phyloP scores from a whole-genome alignment of 2,888 invertebrate species.

The Eudasyphora cyanicolor region DNA sequence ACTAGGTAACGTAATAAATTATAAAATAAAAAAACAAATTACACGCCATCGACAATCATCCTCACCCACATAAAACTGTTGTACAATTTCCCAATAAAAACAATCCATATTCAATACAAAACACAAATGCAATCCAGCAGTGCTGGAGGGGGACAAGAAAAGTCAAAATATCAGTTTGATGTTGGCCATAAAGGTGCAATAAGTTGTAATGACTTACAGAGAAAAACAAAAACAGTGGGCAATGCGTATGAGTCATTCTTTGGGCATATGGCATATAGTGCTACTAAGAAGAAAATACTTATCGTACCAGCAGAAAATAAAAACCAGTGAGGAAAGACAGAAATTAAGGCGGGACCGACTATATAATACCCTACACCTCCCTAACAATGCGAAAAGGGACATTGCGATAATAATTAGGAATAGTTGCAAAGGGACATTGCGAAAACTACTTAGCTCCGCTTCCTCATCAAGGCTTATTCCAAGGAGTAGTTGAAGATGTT shows the following conservation, averaged over 20 bases:
- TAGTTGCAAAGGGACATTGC: too few species aligned
- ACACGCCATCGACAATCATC: too few species aligned
- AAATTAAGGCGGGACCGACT: too few species aligned
- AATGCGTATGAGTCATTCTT: slow-evolving; percentile 60
- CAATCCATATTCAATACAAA: not conserved
- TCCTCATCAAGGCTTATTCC: too few species aligned
- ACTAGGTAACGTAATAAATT: not conserved
- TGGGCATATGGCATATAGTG: not conserved
- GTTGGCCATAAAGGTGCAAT: slow-evolving; percentile 51
- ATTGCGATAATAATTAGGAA: too few species aligned
- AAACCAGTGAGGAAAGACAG: too few species aligned
- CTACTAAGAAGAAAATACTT: too few species aligned
- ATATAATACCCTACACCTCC: too few species aligned
- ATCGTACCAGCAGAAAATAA: too few species aligned
- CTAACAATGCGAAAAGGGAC: too few species aligned
- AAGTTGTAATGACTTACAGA: slow-evolving; percentile 34
- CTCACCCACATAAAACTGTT: not conserved
- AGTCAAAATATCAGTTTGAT: slow-evolving; percentile 42
- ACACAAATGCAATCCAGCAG: slow-evolving; percentile 14
- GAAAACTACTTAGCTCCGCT: too few species aligned
- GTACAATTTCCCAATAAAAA: not conserved
- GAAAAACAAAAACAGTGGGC: slow-evolving; percentile 27
- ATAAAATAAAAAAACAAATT: not conserved
- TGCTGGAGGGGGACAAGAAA: not conserved
- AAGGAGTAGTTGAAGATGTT: too few species aligned